These are phyloP conservation scores for Larimichthys crocea DNA, from an alignment of 2,113 vertebrate genomes.

Conservation along the genomic window DNA sequence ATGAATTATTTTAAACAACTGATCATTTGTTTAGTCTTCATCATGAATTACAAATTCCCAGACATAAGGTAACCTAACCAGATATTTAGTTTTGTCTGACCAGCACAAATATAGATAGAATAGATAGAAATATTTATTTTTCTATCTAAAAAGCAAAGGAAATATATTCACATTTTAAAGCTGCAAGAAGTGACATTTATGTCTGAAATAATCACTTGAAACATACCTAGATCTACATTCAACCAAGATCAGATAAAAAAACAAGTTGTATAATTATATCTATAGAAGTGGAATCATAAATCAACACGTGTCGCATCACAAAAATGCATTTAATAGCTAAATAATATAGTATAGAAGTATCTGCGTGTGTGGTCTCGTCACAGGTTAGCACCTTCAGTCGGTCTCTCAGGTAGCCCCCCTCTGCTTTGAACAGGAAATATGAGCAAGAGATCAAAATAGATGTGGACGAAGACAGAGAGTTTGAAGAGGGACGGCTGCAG, in stretches of 20 bases:
- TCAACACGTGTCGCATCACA: not conserved
- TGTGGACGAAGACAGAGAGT: conserved; percentile 14
- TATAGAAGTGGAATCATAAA: not conserved
- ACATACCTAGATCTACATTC: not conserved
- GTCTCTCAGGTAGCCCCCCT: not conserved
- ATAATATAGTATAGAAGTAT: not conserved
- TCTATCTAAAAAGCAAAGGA: not conserved
- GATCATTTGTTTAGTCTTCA: too few relatives aligned
- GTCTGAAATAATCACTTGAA: not conserved
- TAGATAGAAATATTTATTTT: not conserved
- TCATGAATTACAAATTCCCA: too few relatives aligned
- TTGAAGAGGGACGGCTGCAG: conserved; percentile 22
- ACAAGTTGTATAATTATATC: not conserved
- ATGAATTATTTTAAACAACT: too few relatives aligned
- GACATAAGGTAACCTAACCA: too few relatives aligned
- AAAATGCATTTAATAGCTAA: not conserved
- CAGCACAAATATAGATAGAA: not conserved
- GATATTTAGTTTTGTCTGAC: not conserved
- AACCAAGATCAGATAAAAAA: not conserved
- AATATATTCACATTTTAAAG: not conserved
- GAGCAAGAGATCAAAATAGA: conserved; percentile 49
- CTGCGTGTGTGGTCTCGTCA: not conserved
- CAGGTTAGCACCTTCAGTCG: not conserved
- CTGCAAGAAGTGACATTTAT: not conserved
- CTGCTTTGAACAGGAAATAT: conserved; percentile 42